A percentile compares a stretch with the other conserved stretches of the same genome.
Evolutionary conservation across 1,140 invertebrate genomes (phyloP).

Genomic region (Tribolium castaneum): DNA sequence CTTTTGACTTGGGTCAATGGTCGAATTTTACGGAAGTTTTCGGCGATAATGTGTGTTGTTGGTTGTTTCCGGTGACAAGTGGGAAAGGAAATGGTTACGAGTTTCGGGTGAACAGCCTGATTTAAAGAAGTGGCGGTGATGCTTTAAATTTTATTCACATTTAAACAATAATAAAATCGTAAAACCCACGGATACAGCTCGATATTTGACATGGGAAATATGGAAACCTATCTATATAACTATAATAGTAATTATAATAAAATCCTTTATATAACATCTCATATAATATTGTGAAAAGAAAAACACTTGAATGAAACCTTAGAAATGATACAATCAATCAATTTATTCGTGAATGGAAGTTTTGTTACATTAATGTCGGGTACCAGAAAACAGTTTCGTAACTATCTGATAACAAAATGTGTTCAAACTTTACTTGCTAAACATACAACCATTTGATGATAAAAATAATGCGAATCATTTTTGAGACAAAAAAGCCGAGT

Average conservation of each 20-base stretch:
- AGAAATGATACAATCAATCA: slow-evolving; percentile 16
- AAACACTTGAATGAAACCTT: slow-evolving; percentile 27
- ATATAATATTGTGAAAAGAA: slow-evolving; percentile 18
- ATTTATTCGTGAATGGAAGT: slow-evolving; percentile 22
- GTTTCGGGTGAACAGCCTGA: neutral
- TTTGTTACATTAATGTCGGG: slow-evolving; percentile 25
- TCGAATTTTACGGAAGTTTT: slow-evolving; percentile 87
- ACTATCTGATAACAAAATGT: slow-evolving; percentile 31
- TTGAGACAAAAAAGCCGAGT: slow-evolving; percentile 41
- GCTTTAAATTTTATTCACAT: slow-evolving; percentile 45
- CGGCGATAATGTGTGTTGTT: slow-evolving; percentile 74
- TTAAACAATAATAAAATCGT: slow-evolving; percentile 57
- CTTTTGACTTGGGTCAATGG: slow-evolving; percentile 80
- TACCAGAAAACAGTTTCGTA: slow-evolving; percentile 26
- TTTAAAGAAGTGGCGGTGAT: neutral
- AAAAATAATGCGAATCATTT: slow-evolving; percentile 48
- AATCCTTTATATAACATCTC: slow-evolving; percentile 42
- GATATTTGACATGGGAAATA: slow-evolving; percentile 41
- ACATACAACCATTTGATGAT: slow-evolving; percentile 48
- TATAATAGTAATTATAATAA: slow-evolving; percentile 45
- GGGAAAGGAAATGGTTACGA: slow-evolving; percentile 16
- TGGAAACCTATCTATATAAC: slow-evolving; percentile 52
- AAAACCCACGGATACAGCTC: slow-evolving; percentile 38
- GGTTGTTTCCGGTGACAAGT: slow-evolving; percentile 76
- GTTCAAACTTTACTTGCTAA: slow-evolving; percentile 34